Percentiles rank a stretch among this genome's conserved stretches.
These are phyloP conservation scores for Pseudomugil tenellus DNA, from an alignment of 2,797 vertebrate species.

Conservation along the genomic window DNA sequence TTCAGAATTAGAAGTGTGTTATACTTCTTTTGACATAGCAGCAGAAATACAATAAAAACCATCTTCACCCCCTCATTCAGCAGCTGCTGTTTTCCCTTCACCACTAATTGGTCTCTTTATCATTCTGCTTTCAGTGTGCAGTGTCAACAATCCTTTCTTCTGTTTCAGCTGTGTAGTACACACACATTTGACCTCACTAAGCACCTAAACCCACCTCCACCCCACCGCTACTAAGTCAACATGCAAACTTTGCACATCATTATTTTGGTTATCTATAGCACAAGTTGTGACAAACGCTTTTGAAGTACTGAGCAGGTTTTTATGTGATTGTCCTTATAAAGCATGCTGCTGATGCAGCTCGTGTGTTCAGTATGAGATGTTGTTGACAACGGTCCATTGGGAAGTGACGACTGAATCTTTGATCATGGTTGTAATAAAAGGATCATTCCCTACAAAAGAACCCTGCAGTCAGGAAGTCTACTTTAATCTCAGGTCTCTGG, in stretches of 20 bases:
- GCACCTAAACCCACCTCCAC: too few species aligned
- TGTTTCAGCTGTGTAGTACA: too few species aligned
- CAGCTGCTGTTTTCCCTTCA: too few species aligned
- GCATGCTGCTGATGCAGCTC: conserved; percentile 7
- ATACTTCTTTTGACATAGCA: too few species aligned
- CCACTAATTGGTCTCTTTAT: too few species aligned
- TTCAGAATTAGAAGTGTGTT: too few species aligned
- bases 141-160: too few species aligned
- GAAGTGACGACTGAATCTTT: conserved; percentile 21
- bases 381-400: conserved; percentile 31
- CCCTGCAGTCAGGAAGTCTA: not conserved
- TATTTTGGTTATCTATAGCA: not conserved
- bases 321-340: conserved; percentile 3
- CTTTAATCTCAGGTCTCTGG: not conserved
- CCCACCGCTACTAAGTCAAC: too few species aligned
- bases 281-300: not conserved
- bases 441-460: not conserved
- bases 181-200: too few species aligned
- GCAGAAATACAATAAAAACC: too few species aligned
- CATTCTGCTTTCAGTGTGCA: too few species aligned
- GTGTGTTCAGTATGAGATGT: conserved; percentile 14
- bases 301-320: conserved; percentile 13
- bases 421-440: not conserved
- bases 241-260: conserved; percentile 12
- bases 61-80: too few species aligned